These are phyloP conservation scores for Penaeus japonicus DNA, from an alignment of 1,140 invertebrate genomes.

Conservation along the genomic window DNA sequence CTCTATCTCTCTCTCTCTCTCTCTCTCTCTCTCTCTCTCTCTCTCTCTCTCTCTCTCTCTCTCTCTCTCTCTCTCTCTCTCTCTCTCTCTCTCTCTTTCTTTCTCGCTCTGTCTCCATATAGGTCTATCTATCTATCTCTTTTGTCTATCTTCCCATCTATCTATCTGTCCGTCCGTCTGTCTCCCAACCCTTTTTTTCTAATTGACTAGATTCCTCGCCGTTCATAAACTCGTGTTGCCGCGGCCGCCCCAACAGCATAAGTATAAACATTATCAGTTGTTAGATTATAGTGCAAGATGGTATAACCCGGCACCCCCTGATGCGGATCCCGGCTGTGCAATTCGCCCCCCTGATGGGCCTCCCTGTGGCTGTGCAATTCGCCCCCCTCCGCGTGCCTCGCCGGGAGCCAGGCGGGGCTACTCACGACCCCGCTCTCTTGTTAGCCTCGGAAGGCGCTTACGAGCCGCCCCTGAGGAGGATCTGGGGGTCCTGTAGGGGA, in stretches of 20 bases:
- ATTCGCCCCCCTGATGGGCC: conserved; percentile 21
- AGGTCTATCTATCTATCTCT: not conserved
- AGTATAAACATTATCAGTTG: conserved; percentile 26
- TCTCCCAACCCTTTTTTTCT: not conserved
- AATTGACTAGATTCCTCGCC: conserved; percentile 29
- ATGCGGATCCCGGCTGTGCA: not conserved
- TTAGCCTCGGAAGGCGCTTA: not conserved
- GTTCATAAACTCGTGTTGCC: conserved; percentile 3
- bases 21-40: too few species aligned
- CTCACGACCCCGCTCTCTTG: conserved; percentile 21
- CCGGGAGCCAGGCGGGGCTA: conserved; percentile 13
- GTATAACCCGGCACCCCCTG: conserved; percentile 9
- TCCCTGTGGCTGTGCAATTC: conserved; percentile 38
- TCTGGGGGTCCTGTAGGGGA: too few species aligned
- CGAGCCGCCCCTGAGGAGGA: not conserved
- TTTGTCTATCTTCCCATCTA: not conserved
- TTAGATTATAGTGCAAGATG: conserved; percentile 32
- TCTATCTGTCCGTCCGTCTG: not conserved
- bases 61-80: too few species aligned
- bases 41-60: too few species aligned
- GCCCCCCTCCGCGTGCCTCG: conserved; percentile 29
- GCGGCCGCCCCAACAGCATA: not conserved
- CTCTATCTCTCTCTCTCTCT: too few species aligned
- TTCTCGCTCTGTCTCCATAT: too few species aligned
- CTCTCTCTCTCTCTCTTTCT: too few species aligned